Conservation (phyloP, 2,888 invertebrate species). For the Leptinotarsa tumamoca region DNA sequence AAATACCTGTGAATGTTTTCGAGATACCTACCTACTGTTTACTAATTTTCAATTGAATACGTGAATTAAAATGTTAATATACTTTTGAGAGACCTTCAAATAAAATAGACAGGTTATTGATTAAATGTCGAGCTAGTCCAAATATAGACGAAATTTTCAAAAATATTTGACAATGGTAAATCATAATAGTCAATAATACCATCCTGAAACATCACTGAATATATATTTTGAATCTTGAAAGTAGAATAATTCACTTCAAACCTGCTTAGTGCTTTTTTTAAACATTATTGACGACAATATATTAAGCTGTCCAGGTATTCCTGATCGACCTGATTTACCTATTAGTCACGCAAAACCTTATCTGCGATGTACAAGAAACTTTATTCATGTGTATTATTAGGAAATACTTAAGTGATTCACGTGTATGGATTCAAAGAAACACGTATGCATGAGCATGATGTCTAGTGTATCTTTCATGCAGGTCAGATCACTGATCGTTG, state of each 20-base stretch:
- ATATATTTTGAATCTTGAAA: too few relatives aligned
- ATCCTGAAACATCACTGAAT: too few relatives aligned
- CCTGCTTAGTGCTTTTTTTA: too few relatives aligned
- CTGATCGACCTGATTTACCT: not conserved
- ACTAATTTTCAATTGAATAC: too few relatives aligned
- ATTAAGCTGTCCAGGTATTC: too few relatives aligned
- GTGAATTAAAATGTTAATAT: too few relatives aligned
- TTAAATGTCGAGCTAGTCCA: not conserved
- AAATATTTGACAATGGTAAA: not conserved
- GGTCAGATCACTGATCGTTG: not conserved
- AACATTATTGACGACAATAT: too few relatives aligned
- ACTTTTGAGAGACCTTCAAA: too few relatives aligned
- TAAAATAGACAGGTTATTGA: not conserved
- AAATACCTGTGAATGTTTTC: too few relatives aligned
- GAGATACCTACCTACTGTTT: too few relatives aligned
- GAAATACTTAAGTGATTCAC: not conserved
- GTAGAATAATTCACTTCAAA: too few relatives aligned
- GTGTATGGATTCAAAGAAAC: not conserved
- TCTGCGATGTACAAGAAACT: not conserved
- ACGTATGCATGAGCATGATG: not conserved
- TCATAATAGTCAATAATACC: too few relatives aligned
- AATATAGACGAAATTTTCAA: conserved; percentile 1
- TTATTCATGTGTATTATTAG: not conserved
- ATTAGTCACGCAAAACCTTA: conserved; percentile 2
- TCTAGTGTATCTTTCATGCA: not conserved